These are phyloP conservation scores for Myripristis jacobus DNA, from an alignment of 2,797 vertebrate genomes.

Conservation along the genomic window DNA sequence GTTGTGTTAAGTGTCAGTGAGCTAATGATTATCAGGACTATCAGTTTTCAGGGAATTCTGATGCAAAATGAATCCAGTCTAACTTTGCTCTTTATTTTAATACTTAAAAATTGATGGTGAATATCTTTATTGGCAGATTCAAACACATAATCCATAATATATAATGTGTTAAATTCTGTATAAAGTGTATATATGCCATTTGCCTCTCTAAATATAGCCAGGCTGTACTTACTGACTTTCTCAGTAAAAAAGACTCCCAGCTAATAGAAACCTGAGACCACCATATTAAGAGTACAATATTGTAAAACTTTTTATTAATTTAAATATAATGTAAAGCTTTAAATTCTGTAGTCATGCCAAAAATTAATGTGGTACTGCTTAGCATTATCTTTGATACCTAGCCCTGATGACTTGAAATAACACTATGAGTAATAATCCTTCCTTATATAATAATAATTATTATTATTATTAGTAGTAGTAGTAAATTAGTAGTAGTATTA, in stretches of 20 bases:
- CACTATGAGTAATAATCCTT: too few relatives aligned
- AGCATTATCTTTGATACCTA: background rate
- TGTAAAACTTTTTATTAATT: background rate
- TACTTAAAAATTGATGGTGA: too few relatives aligned
- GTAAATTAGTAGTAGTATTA: too few relatives aligned
- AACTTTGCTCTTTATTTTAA: background rate
- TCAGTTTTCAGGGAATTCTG: background rate
- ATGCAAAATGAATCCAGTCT: background rate
- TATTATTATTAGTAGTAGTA: too few relatives aligned
- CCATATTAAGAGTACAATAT: background rate
- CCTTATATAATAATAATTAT: too few relatives aligned
- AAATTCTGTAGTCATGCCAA: background rate
- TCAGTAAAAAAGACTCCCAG: background rate
- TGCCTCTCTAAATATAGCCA: too few relatives aligned
- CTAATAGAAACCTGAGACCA: background rate
- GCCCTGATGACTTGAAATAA: too few relatives aligned
- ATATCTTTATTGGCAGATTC: background rate
- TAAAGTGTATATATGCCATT: background rate
- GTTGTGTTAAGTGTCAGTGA: conserved; percentile 4
- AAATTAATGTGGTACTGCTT: background rate
- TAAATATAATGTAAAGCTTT: background rate
- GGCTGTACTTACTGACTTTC: background rate
- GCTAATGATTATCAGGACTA: background rate
- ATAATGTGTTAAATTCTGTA: too few relatives aligned
- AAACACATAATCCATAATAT: background rate